phyloP scores from a whole-genome alignment of 2,113 vertebrate genomes.

The Scortum barcoo region DNA sequence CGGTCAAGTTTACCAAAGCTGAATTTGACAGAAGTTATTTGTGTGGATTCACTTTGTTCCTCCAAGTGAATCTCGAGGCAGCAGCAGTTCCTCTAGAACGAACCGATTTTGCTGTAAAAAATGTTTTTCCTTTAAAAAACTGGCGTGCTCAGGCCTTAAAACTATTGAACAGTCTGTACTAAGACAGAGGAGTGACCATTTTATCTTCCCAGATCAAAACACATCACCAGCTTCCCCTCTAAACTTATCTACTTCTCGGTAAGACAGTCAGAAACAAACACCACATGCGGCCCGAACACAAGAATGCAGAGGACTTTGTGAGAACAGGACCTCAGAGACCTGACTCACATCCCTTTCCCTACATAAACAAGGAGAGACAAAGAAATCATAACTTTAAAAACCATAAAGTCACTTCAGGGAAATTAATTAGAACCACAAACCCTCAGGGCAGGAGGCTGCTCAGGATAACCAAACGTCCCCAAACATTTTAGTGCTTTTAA shows the following conservation, averaged over 20 bases:
- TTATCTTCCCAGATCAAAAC: constrained; percentile 27
- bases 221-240: constrained; percentile 30
- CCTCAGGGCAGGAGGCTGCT: constrained; percentile 63
- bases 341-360: constrained; percentile 38
- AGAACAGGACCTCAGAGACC: constrained; percentile 59
- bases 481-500: constrained; percentile 77
- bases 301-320: constrained; percentile 36
- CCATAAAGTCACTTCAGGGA: constrained; percentile 74
- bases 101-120: background rate
- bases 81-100: background rate
- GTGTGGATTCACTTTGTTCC: background rate
- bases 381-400: constrained; percentile 69
- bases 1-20: background rate
- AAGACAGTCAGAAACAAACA: constrained; percentile 21
- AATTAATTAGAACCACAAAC: constrained; percentile 74
- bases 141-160: background rate
- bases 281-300: constrained; percentile 34
- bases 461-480: constrained; percentile 69
- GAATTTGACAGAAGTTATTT: background rate
- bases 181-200: background rate
- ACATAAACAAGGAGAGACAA: constrained; percentile 51
- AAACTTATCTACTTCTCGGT: background rate
- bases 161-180: background rate
- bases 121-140: too few relatives aligned
- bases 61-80: background rate